Conservation (phyloP, 1,140 invertebrate genomes). For the Batillaria attramentaria region DNA sequence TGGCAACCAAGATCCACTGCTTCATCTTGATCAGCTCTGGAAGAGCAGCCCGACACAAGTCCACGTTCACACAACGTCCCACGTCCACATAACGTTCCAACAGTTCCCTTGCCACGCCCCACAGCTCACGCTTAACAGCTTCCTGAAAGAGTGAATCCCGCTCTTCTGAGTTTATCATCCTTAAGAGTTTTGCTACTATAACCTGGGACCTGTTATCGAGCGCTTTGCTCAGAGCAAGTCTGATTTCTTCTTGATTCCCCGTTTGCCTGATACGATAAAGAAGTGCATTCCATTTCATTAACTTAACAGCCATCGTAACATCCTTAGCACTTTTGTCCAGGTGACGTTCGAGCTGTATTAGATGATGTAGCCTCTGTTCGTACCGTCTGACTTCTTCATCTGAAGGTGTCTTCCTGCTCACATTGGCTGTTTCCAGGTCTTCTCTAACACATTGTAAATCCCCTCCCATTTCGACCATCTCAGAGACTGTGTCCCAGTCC, state of each 20-base stretch:
- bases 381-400: background rate
- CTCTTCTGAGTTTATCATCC: background rate
- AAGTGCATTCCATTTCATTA: background rate
- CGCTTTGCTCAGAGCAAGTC: background rate
- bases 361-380: background rate
- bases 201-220: background rate
- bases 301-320: no score
- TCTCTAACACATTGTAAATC: background rate
- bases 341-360: background rate
- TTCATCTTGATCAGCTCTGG: background rate
- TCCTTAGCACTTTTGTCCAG: background rate
- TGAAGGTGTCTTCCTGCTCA: background rate
- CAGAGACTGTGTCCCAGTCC: background rate
- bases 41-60: conserved; percentile 3
- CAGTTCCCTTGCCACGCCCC: background rate
- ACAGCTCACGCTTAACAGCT: background rate
- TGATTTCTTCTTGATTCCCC: background rate
- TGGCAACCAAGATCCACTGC: conserved; percentile 8
- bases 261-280: background rate
- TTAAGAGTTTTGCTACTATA: background rate
- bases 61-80: no score
- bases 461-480: background rate
- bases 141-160: conserved; percentile 2
- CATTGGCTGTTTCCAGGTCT: background rate
- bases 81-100: background rate